Evolutionary conservation across 2,113 vertebrate species (phyloP), one percentile per base, ranked within the genome.

Genomic region (Aepyceros melampus): DNA sequence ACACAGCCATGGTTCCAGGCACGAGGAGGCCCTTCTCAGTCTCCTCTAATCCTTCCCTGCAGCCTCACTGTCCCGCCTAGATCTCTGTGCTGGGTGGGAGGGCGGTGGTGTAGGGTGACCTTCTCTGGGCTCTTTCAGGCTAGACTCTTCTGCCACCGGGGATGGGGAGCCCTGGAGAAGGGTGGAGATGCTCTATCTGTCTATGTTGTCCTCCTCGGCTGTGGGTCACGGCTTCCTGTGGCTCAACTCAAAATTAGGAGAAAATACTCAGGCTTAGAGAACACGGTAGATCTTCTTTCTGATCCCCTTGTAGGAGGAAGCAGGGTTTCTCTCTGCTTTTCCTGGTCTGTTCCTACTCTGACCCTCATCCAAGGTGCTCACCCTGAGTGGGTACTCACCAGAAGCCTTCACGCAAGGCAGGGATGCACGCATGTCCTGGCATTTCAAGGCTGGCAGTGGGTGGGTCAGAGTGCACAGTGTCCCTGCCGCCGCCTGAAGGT

Each of bases 321-420:
- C 71, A 89, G 58, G 45, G 25, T 67, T 76, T 86, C 67, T 92
- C 58, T 45, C 60, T 91, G 87, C 29, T 74, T 95, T 89, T 83
- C 33, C 74, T 88, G 43, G 79, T 87, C 92, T 87, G 33, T 76
- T 94, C 94, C 49, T 76, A 76, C 78, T 91, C 67, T 47, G 29
- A 85, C n/a, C 55, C 49, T 92, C 23, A 11, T 64, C 15, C 33
- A 36, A 49, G 81, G 62, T 62, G 16, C 33, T 92, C 15, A 29
- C 31, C 56, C 79, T 81, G n/a, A 45, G 45, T 62, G 67, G 8
- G 27, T n/a, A 64, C 71, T 56, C 55, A 36, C 71, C 29, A 14
- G 87, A 87, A 85, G 9, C n/a, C 58, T 78, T 86, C 62, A 45
- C 47, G 2, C 1, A 23, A 15, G 49, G 7, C 45, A 36, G 1